These are phyloP conservation scores for Leptonema lineaticorne DNA, from an alignment of 1,140 invertebrate genomes.

Conservation along the genomic window DNA sequence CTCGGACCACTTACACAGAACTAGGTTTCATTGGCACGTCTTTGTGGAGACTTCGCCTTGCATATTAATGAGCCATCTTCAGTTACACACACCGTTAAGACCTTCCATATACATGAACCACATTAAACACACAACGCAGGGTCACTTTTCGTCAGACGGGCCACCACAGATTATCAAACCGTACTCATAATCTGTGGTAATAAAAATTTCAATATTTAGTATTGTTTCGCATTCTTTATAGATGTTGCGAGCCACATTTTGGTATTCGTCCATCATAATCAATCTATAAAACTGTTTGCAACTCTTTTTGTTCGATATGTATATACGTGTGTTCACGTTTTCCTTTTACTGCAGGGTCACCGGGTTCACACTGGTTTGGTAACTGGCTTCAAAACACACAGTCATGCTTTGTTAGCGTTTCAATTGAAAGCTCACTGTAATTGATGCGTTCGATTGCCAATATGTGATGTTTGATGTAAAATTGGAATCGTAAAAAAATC, in stretches of 20 bases:
- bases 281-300: slow-evolving; percentile 34
- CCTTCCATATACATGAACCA: slow-evolving; percentile 26
- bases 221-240: not conserved
- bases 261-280: slow-evolving; percentile 31
- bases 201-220: no score
- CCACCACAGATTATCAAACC: not conserved
- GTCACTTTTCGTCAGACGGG: slow-evolving; percentile 32
- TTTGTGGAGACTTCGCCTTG: slow-evolving; percentile 28
- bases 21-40: slow-evolving; percentile 33
- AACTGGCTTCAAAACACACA: slow-evolving; percentile 27
- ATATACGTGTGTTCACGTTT: slow-evolving; percentile 35
- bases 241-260: not conserved
- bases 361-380: slow-evolving; percentile 33
- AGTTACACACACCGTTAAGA: slow-evolving; percentile 28
- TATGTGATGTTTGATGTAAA: not conserved
- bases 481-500: not conserved
- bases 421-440: slow-evolving; percentile 21
- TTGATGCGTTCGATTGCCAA: slow-evolving; percentile 10
- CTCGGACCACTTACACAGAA: slow-evolving; percentile 26
- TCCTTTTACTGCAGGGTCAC: slow-evolving; percentile 33
- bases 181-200: no score
- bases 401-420: slow-evolving; percentile 26
- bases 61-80: slow-evolving; percentile 35
- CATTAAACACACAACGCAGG: slow-evolving; percentile 33
- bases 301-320: slow-evolving; percentile 25